Percentiles rank a stretch among this genome's conserved stretches.
Conservation (phyloP, 2,888 invertebrate genomes). For the Oxystoma pomonae region DNA sequence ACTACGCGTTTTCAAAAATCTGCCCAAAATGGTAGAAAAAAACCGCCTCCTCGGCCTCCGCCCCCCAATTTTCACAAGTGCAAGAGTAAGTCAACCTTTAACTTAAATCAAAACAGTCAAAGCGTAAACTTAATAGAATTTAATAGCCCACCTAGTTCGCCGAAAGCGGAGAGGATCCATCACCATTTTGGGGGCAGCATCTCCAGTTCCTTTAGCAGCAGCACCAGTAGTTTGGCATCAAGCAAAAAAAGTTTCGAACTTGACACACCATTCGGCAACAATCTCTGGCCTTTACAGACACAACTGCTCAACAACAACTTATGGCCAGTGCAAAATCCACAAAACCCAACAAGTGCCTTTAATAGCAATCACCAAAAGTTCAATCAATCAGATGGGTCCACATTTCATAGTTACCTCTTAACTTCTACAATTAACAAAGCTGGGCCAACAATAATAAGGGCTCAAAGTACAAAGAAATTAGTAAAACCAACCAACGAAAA, state of each 20-base stretch:
- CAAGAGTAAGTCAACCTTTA: conserved; percentile 42
- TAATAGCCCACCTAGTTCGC: conserved; percentile 48
- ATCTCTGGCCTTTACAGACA: conserved; percentile 35
- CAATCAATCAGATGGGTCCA: conserved; percentile 7
- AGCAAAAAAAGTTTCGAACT: conserved; percentile 83
- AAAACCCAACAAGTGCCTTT: not conserved
- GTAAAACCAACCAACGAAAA: not conserved
- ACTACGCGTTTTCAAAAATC: conserved; percentile 23
- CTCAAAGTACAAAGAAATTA: conserved; percentile 46
- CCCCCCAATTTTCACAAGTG: conserved; percentile 54
- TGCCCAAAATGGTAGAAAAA: conserved; percentile 52
- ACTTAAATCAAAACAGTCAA: conserved; percentile 34
- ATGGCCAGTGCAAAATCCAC: conserved; percentile 16
- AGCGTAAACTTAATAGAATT: conserved; percentile 49
- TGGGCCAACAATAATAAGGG: conserved; percentile 71
- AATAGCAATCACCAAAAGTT: not conserved
- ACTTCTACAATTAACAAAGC: conserved; percentile 6
- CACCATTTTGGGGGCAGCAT: conserved; percentile 44
- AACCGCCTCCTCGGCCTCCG: conserved; percentile 69
- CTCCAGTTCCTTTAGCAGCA: conserved; percentile 45
- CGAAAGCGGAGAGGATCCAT: conserved; percentile 40
- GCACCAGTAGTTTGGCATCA: conserved; percentile 54
- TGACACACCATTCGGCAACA: conserved; percentile 49
- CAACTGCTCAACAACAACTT: not conserved
- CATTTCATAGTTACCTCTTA: conserved; percentile 20